These are phyloP conservation scores for Eclectus roratus DNA, from an alignment of 2,113 vertebrate genomes.

Conservation along the genomic window DNA sequence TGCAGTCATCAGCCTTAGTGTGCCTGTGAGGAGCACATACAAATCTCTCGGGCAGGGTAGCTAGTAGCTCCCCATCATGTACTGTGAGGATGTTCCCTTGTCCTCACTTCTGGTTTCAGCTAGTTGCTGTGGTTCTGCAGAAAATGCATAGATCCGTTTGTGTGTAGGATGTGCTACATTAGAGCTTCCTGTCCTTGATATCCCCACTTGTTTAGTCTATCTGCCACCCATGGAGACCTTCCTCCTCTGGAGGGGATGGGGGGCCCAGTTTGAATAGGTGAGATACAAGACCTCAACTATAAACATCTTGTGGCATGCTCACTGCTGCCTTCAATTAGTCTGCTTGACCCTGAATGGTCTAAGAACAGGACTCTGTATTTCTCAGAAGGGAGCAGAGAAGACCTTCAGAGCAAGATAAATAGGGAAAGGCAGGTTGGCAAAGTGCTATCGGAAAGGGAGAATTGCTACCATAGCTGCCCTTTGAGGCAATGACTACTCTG, in stretches of 20 bases:
- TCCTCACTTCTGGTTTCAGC: not conserved
- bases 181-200: not conserved
- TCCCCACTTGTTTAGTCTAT: not conserved
- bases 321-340: not conserved
- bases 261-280: not conserved
- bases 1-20: not conserved
- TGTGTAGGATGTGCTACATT: not conserved
- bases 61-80: not conserved
- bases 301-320: not conserved
- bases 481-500: not conserved
- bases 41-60: not conserved
- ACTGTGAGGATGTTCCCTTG: not conserved
- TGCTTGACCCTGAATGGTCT: too few relatives aligned
- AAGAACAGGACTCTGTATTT: not conserved
- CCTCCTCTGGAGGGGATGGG: fast-evolving
- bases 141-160: not conserved
- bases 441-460: not conserved
- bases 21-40: not conserved
- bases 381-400: not conserved
- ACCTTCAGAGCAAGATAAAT: not conserved
- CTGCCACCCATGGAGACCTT: not conserved
- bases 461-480: not conserved
- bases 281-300: not conserved
- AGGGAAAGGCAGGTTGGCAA: not conserved
- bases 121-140: not conserved